Conservation (phyloP, 35 echinoderm and acorn worm genomes). For the Apostichopus japonicus region DNA sequence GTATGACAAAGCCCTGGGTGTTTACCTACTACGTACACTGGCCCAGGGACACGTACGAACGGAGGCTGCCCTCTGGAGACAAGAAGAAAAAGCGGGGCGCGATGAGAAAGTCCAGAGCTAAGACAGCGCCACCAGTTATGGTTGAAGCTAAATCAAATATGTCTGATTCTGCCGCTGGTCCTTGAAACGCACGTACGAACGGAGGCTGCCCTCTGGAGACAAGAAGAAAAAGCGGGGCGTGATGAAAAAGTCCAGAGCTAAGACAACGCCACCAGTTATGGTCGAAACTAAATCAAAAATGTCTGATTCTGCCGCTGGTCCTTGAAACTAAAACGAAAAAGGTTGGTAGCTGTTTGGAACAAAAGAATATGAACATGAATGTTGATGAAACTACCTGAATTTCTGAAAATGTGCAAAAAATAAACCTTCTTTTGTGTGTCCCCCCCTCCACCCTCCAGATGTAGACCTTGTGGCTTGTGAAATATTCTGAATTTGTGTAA, state of each 20-base stretch:
- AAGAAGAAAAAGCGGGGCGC: constrained; percentile 71
- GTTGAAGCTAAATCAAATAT: background rate
- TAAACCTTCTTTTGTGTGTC: no score
- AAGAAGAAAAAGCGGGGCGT: constrained; percentile 79
- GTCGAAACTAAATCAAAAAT: background rate
- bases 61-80: constrained; percentile 55
- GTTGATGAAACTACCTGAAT: no score
- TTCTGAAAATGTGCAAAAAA: no score
- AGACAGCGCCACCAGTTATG: constrained; percentile 49
- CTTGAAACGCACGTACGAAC: constrained; percentile 75
- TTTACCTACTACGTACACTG: constrained; percentile 96
- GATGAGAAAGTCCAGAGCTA: constrained; percentile 48
- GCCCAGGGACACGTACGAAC: constrained; percentile 91
- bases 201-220: constrained; percentile 57
- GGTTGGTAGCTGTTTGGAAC: no score
- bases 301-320: background rate
- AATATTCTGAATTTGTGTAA: no score
- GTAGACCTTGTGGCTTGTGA: no score
- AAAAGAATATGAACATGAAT: no score
- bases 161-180: background rate
- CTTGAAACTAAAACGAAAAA: background rate
- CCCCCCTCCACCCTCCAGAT: no score
- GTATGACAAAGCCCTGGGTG: constrained; percentile 93
- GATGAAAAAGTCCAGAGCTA: constrained; percentile 47
- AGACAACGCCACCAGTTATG: constrained; percentile 40